phyloP scores from a whole-genome alignment of 2,888 invertebrate species.

The Lymantria dispar region DNA sequence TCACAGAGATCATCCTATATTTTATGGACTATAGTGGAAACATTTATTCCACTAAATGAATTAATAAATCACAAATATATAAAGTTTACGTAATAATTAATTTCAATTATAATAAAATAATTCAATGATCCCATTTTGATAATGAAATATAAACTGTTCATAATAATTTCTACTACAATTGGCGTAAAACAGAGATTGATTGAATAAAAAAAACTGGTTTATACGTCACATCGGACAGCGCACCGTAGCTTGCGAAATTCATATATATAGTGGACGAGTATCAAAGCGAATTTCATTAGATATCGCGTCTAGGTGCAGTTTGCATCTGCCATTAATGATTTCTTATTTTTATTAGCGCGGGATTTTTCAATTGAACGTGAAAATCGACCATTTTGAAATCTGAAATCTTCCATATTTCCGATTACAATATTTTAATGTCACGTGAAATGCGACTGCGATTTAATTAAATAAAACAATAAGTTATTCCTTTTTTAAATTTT shows the following conservation, averaged over 20 bases:
- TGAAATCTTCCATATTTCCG: neutral
- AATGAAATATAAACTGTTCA: neutral
- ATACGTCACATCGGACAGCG: constrained; percentile 18
- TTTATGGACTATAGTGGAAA: no score
- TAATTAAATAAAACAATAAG: neutral
- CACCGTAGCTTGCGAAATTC: constrained; percentile 4
- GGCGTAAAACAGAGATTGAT: constrained; percentile 1
- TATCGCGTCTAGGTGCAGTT: constrained; percentile 19
- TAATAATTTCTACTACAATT: neutral
- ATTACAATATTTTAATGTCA: constrained; percentile 3
- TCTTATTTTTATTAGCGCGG: constrained; percentile 26
- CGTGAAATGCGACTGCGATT: constrained; percentile 14
- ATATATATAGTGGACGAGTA: no score
- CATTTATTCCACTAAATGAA: no score
- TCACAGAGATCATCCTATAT: no score
- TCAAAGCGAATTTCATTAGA: constrained; percentile 28
- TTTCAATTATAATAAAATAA: neutral
- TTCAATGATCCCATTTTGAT: neutral
- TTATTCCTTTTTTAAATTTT: constrained; percentile 1
- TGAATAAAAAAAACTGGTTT: constrained; percentile 26
- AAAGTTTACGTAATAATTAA: neutral
- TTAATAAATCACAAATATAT: neutral
- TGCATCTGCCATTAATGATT: constrained; percentile 22
- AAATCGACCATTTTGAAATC: constrained; percentile 5
- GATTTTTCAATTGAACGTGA: constrained; percentile 14